phyloP scores from a whole-genome alignment of 2,113 vertebrate genomes.

The Psilopogon haemacephalus region DNA sequence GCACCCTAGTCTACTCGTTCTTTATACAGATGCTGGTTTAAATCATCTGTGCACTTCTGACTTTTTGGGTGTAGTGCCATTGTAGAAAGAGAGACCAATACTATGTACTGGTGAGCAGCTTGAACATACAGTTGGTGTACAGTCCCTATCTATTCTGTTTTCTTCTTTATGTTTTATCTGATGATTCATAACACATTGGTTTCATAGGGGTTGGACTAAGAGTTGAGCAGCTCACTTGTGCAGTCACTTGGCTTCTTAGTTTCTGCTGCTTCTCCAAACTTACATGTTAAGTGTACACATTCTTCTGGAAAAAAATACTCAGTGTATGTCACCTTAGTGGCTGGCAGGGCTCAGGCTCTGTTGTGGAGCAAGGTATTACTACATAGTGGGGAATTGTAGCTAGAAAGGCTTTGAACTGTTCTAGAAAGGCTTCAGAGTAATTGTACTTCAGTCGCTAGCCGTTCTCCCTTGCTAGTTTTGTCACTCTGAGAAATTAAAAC shows the following conservation, averaged over 20 bases:
- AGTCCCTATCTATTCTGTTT: not conserved
- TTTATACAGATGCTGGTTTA: not conserved
- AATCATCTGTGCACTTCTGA: not conserved
- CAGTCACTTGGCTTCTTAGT: not conserved
- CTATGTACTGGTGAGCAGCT: not conserved
- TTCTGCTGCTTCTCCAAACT: not conserved
- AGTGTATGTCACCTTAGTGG: rapidly evolving
- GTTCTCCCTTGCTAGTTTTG: not conserved
- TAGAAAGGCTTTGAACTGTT: not conserved
- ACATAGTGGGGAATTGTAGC: not conserved
- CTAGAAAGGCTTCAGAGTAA: not conserved
- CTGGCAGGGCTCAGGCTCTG: not conserved
- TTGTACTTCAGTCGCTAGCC: not conserved
- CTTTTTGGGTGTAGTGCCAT: not conserved
- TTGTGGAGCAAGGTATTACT: rapidly evolving
- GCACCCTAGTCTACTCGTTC: not conserved
- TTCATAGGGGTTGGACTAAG: rapidly evolving
- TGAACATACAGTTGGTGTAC: not conserved
- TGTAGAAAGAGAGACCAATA: not conserved
- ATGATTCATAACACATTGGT: not conserved
- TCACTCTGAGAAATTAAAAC: not conserved
- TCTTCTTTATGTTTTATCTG: not conserved
- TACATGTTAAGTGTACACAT: rapidly evolving
- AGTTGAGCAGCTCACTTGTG: rapidly evolving
- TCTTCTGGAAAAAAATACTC: not conserved